A percentile compares a stretch with the other conserved stretches of the same genome.
Evolutionary conservation across 1,140 invertebrate species (phyloP).

Genomic region (Dinoponera quadriceps): DNA sequence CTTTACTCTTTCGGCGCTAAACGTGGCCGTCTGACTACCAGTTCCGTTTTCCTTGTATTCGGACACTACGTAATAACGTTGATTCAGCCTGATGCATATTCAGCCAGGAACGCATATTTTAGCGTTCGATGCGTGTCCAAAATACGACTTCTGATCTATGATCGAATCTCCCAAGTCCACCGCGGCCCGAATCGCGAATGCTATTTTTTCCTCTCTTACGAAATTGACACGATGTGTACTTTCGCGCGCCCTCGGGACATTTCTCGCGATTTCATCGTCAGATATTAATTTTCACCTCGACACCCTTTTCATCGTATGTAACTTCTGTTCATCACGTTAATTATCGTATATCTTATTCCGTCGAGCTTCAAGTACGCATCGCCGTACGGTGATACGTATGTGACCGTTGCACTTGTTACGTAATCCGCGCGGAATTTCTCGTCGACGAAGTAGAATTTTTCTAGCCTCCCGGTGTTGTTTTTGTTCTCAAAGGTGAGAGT

Average conservation of each 20-base stretch:
- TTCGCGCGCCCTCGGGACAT: neutral
- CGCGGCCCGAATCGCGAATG: neutral
- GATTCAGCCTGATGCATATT: too few relatives aligned
- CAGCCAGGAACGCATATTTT: neutral
- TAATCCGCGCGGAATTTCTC: neutral
- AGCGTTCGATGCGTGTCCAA: too few relatives aligned
- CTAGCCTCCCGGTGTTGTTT: too few relatives aligned
- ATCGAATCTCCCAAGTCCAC: neutral
- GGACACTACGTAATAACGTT: too few relatives aligned
- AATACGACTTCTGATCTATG: too few relatives aligned
- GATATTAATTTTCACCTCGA: neutral
- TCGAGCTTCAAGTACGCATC: too few relatives aligned
- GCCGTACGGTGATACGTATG: too few relatives aligned
- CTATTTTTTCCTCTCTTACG: slow-evolving; percentile 11
- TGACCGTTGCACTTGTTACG: neutral
- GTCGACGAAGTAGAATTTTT: neutral
- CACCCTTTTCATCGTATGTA: neutral
- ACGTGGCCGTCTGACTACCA: too few relatives aligned
- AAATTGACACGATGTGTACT: slow-evolving; percentile 7
- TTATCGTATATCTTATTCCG: neutral
- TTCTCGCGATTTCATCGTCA: neutral
- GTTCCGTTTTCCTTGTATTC: too few relatives aligned
- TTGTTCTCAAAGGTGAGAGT: too few relatives aligned
- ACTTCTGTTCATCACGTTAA: neutral
- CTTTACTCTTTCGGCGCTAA: slow-evolving; percentile 41